phyloP scores from a whole-genome alignment of 92 coral and sea anemone genomes.

The Siderastrea radians region DNA sequence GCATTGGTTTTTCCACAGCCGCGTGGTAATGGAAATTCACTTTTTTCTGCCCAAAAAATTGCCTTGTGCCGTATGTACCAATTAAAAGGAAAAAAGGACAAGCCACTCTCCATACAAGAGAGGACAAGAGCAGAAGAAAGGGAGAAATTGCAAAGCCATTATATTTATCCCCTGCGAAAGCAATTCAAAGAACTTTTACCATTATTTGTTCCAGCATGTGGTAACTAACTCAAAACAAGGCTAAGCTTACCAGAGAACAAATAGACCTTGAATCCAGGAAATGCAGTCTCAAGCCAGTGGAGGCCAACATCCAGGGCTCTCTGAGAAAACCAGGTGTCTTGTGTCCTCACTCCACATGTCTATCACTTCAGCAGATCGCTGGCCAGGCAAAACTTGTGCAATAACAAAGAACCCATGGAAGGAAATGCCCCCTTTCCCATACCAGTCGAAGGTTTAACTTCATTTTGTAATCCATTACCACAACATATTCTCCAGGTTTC shows the following conservation, averaged over 20 bases:
- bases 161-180: not conserved
- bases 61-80: no score
- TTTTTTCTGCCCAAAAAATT: no score
- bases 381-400: not conserved
- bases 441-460: constrained; percentile 47
- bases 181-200: not conserved
- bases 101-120: no score
- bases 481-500: constrained; percentile 29
- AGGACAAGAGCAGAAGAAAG: no score
- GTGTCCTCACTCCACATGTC: constrained; percentile 39
- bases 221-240: not conserved
- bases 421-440: constrained; percentile 24
- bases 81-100: no score
- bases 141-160: no score
- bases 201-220: not conserved
- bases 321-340: constrained; percentile 28
- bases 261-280: constrained; percentile 23
- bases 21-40: no score
- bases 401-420: constrained; percentile 7
- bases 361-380: not conserved
- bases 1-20: no score
- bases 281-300: constrained; percentile 20
- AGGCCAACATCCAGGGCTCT: constrained; percentile 32
- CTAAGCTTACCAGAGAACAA: constrained; percentile 16
- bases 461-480: constrained; percentile 43